These are phyloP conservation scores for Sinopyrophorus schimmeli DNA, from an alignment of 2,888 invertebrate genomes.

Conservation along the genomic window DNA sequence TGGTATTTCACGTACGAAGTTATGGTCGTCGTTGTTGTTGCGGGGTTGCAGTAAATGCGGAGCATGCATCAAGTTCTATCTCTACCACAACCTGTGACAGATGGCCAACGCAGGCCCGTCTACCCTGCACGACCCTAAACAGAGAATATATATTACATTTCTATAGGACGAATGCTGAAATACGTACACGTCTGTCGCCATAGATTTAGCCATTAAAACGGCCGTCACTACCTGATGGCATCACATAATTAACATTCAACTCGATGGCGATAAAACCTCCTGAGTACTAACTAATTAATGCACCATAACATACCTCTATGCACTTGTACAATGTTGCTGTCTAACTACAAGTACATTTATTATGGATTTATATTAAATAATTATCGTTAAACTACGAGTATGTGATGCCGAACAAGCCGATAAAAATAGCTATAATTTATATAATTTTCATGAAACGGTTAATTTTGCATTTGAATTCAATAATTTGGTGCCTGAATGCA, in stretches of 20 bases:
- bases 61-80: conserved; percentile 49
- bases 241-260: conserved; percentile 45
- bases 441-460: no score
- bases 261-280: conserved; percentile 39
- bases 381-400: no score
- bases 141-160: conserved; percentile 26
- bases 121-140: conserved; percentile 42
- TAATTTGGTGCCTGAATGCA: no score
- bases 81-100: conserved; percentile 46
- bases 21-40: conserved; percentile 30
- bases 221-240: conserved; percentile 49
- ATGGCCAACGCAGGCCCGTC: conserved; percentile 43
- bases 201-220: conserved; percentile 43
- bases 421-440: no score
- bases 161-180: conserved; percentile 24
- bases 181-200: conserved; percentile 26
- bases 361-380: no score
- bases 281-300: conserved; percentile 33
- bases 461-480: no score
- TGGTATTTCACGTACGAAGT: conserved; percentile 36
- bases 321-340: conserved; percentile 21
- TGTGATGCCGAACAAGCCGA: no score
- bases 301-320: no score
- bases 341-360: no score
- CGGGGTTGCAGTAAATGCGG: conserved; percentile 22